Evolutionary conservation across 2,113 vertebrate species (phyloP).

Genomic region (Mellivora capensis): DNA sequence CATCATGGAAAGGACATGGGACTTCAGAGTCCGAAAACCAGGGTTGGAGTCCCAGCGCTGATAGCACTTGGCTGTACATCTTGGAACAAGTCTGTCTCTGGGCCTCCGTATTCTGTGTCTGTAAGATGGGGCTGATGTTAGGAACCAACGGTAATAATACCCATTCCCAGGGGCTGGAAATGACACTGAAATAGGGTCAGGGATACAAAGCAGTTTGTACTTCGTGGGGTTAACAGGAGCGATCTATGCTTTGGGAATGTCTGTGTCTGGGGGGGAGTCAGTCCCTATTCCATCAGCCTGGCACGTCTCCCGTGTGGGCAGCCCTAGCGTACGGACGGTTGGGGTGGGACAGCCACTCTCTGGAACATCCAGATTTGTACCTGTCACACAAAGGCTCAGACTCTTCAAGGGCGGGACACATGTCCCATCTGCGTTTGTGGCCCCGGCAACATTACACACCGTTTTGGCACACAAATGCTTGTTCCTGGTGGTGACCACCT

Average conservation of each 20-base stretch:
- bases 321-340: neutral
- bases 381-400: neutral
- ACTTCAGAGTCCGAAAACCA: neutral
- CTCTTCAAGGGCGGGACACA: neutral
- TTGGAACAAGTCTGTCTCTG: neutral
- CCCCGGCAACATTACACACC: neutral
- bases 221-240: neutral
- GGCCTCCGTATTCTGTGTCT: neutral
- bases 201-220: neutral
- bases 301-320: fast-evolving
- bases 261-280: neutral
- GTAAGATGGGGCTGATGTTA: neutral
- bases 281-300: neutral
- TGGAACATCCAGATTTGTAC: neutral
- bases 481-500: neutral
- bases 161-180: neutral
- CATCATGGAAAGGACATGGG: neutral
- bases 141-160: neutral
- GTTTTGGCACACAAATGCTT: neutral
- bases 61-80: neutral
- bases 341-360: neutral
- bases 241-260: fast-evolving
- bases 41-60: neutral
- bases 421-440: neutral
- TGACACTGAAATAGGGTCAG: neutral